Evolutionary conservation across 1,140 invertebrate genomes (phyloP).

Genomic region (Phenacoccus solenopsis): DNA sequence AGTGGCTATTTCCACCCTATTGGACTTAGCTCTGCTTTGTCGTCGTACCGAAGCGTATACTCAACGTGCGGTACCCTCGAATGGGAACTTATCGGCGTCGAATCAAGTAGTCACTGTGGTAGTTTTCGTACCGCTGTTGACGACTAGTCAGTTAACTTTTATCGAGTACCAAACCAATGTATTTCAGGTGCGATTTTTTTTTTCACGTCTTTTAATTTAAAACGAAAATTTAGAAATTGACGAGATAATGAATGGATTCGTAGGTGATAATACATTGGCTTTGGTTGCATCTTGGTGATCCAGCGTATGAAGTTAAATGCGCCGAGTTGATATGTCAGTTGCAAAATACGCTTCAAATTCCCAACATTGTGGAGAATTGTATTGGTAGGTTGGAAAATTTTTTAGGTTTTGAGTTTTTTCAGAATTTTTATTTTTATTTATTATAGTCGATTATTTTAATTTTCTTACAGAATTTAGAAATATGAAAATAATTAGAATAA

Average conservation of each 20-base stretch:
- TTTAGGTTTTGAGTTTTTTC: slow-evolving; percentile 18
- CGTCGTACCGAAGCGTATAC: slow-evolving; percentile 26
- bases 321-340: slow-evolving; percentile 57
- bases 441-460: too few species aligned
- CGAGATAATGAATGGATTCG: slow-evolving; percentile 15
- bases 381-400: slow-evolving; percentile 45
- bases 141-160: slow-evolving; percentile 47
- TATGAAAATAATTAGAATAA: too few species aligned
- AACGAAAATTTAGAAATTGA: not conserved
- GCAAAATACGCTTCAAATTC: slow-evolving; percentile 49
- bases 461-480: too few species aligned
- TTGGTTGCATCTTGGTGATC: slow-evolving; percentile 50
- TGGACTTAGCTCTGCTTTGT: slow-evolving; percentile 51
- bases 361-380: slow-evolving; percentile 50
- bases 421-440: too few species aligned
- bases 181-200: slow-evolving; percentile 41
- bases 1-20: slow-evolving; percentile 53
- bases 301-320: slow-evolving; percentile 46
- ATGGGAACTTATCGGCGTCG: slow-evolving; percentile 21
- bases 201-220: slow-evolving; percentile 6
- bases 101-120: slow-evolving; percentile 30
- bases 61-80: slow-evolving; percentile 18
- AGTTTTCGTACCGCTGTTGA: slow-evolving; percentile 51
- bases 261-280: slow-evolving; percentile 48
- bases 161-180: slow-evolving; percentile 49